Evolutionary conservation across 2,113 vertebrate species (phyloP).

Genomic region (Dendropsophus ebraccatus): DNA sequence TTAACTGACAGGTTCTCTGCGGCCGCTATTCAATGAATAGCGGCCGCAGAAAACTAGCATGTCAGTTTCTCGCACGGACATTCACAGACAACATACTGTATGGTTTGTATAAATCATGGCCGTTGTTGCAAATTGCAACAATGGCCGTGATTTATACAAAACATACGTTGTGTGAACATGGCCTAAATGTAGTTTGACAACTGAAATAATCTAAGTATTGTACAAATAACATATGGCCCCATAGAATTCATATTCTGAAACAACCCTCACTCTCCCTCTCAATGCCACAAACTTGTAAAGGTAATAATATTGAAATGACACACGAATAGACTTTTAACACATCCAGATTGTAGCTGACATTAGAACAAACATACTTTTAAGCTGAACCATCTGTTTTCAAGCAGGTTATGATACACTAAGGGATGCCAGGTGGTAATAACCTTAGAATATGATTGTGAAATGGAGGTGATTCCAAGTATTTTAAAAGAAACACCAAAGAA

Average conservation of each 20-base stretch:
- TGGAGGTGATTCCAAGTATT: background rate
- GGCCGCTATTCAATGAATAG: too few species aligned
- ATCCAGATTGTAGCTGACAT: slow-evolving; percentile 8
- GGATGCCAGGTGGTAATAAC: slow-evolving; percentile 18
- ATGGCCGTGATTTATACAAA: too few species aligned
- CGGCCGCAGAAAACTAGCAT: too few species aligned
- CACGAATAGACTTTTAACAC: slow-evolving; percentile 27
- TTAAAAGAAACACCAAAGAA: background rate
- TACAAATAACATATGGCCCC: background rate
- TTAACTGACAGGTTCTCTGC: too few species aligned
- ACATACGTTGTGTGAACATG: too few species aligned
- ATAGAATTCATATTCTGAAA: background rate
- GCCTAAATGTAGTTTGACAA: too few species aligned
- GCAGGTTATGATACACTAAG: slow-evolving; percentile 36
- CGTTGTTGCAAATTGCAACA: too few species aligned
- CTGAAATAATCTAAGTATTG: too few species aligned
- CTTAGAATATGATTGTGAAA: slow-evolving; percentile 17
- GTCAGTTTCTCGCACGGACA: too few species aligned
- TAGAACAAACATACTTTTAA: slow-evolving; percentile 35
- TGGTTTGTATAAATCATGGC: too few species aligned
- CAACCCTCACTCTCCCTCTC: background rate
- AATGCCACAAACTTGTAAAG: background rate
- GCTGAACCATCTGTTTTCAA: slow-evolving; percentile 43
- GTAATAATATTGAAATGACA: background rate
- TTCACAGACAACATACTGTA: too few species aligned